phyloP scores from a whole-genome alignment of 2,113 vertebrate genomes.

The Tinamus guttatus region DNA sequence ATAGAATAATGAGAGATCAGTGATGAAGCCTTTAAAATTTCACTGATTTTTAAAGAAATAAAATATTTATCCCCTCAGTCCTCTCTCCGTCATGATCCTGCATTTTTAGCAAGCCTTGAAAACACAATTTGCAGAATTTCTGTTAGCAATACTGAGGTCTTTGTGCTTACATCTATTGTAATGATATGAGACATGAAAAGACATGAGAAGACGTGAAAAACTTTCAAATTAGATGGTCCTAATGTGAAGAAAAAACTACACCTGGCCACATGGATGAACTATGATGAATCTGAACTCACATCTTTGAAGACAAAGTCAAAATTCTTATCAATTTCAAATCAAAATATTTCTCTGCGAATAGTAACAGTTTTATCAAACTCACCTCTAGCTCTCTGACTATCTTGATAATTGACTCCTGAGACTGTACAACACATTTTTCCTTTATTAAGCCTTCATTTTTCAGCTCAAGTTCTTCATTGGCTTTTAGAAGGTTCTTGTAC shows the following conservation, averaged over 20 bases:
- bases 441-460: conserved; percentile 82
- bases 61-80: neutral
- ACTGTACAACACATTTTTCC: conserved; percentile 83
- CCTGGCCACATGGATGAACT: neutral
- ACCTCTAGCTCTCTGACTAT: conserved; percentile 87
- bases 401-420: conserved; percentile 81
- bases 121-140: neutral
- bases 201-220: too few relatives aligned
- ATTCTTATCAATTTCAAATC: neutral
- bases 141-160: neutral
- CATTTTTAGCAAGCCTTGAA: neutral
- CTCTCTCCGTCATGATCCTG: neutral
- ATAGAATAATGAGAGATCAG: neutral
- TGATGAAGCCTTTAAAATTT: neutral
- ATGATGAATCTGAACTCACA: neutral
- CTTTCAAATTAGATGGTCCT: neutral
- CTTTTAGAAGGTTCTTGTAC: conserved; percentile 80
- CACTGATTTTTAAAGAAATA: neutral
- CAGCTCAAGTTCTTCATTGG: conserved; percentile 83
- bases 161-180: neutral
- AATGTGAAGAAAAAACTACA: neutral
- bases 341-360: neutral
- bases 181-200: too few relatives aligned
- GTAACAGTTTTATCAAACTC: neutral
- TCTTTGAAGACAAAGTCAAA: neutral